phyloP scores from a whole-genome alignment of 2,113 vertebrate genomes.

The Pimephales promelas region DNA sequence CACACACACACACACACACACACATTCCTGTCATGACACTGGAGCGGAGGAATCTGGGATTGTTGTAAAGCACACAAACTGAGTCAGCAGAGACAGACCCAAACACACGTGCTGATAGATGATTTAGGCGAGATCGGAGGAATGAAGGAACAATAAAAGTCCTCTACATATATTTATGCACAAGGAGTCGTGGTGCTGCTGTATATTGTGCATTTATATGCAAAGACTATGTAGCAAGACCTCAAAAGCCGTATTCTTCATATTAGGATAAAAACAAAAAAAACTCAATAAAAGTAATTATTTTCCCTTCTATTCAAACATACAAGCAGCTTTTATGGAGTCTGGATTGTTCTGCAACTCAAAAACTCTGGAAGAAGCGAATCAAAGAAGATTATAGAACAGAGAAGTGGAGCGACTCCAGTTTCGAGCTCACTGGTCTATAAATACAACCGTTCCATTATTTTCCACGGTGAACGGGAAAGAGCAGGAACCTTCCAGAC shows the following conservation, averaged over 20 bases:
- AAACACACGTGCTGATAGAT: not conserved
- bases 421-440: not conserved
- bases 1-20: not conserved
- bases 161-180: no score
- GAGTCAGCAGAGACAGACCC: not conserved
- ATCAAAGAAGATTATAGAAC: not conserved
- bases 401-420: not conserved
- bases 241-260: no score
- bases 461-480: not conserved
- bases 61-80: slow-evolving; percentile 31
- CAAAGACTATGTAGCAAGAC: no score
- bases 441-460: not conserved
- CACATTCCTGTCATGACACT: slow-evolving; percentile 22
- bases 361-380: not conserved
- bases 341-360: not conserved
- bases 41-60: slow-evolving; percentile 59
- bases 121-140: no score
- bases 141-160: no score
- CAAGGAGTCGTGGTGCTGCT: no score
- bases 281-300: not conserved
- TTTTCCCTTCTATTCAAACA: not conserved
- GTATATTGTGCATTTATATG: no score
- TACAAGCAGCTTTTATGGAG: not conserved
- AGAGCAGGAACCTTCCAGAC: slow-evolving; percentile 33
- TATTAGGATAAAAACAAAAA: not conserved